Percentiles rank a stretch among this genome's conserved stretches.
Evolutionary conservation across 1,140 invertebrate species (phyloP).

Genomic region (Trichomalopsis sarcophagae): DNA sequence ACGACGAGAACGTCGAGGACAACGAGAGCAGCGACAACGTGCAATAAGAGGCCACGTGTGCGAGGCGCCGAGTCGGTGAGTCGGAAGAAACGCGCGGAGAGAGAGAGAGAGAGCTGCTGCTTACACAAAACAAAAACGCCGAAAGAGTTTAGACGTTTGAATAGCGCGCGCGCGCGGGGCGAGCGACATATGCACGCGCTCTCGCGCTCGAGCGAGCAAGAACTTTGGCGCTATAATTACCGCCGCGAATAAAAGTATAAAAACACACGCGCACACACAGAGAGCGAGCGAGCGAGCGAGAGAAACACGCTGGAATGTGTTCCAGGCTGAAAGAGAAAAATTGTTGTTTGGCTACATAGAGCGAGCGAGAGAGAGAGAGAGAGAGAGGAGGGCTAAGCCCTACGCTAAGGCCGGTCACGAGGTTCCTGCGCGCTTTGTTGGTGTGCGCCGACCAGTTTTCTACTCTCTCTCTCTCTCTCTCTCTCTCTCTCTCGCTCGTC

Average conservation of each 20-base stretch:
- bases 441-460: conserved; percentile 66
- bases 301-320: background rate
- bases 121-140: background rate
- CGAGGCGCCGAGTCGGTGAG: conserved; percentile 19
- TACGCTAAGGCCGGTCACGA: conserved; percentile 11
- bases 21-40: conserved; percentile 56
- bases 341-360: conserved; percentile 4
- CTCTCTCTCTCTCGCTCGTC: background rate
- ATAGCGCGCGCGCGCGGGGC: background rate
- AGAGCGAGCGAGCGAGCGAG: background rate
- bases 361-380: conserved; percentile 52
- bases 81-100: background rate
- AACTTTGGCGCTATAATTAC: conserved; percentile 68
- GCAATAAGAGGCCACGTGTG: conserved; percentile 49
- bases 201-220: conserved; percentile 28
- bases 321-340: background rate
- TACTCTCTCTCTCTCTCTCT: conserved; percentile 48
- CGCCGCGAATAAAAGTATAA: conserved; percentile 1
- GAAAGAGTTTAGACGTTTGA: conserved; percentile 6
- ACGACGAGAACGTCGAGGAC: conserved; percentile 63
- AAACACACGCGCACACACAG: background rate
- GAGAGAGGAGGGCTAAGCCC: conserved; percentile 53
- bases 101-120: no score
- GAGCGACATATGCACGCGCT: background rate
- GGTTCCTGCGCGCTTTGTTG: conserved; percentile 6